A percentile compares a stretch with the other conserved stretches of the same genome.
These are phyloP conservation scores for Polypterus bichir DNA, from an alignment of 2,113 vertebrate genomes.

Conservation along the genomic window DNA sequence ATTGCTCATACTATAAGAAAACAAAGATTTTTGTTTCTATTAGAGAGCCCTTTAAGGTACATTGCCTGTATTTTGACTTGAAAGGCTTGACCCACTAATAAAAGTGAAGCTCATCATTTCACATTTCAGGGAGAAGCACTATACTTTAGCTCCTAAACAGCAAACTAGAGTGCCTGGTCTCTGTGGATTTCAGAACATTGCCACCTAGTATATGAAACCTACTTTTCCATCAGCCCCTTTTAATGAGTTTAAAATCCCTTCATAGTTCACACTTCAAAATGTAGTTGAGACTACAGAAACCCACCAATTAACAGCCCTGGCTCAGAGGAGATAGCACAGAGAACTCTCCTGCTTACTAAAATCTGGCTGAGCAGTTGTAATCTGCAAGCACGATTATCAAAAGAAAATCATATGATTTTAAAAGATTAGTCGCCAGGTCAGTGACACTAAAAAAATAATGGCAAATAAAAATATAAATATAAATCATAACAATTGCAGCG, in stretches of 20 bases:
- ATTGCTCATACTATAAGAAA: no score
- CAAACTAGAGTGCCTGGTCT: background rate
- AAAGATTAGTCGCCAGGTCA: slow-evolving; percentile 9
- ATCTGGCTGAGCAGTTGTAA: background rate
- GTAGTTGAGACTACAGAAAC: slow-evolving; percentile 57
- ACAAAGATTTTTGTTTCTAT: no score
- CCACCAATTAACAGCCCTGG: slow-evolving; percentile 63
- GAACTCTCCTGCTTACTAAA: background rate
- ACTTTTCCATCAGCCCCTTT: slow-evolving; percentile 60
- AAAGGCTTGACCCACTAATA: background rate
- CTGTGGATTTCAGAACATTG: background rate
- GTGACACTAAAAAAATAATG: background rate
- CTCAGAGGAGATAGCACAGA: slow-evolving; percentile 35
- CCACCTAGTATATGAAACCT: slow-evolving; percentile 37
- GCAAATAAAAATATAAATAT: no score
- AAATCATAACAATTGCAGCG: no score
- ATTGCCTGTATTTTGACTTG: background rate
- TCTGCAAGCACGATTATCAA: background rate
- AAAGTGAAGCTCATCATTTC: background rate
- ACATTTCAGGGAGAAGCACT: background rate
- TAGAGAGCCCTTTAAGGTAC: no score
- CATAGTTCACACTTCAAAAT: slow-evolving; percentile 61
- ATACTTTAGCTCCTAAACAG: background rate
- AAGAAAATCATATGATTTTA: background rate
- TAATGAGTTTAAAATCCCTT: slow-evolving; percentile 65